Base-by-base conservation (phyloP, 2,113 vertebrate species). In the Pelvicachromis taeniatus region DNA sequence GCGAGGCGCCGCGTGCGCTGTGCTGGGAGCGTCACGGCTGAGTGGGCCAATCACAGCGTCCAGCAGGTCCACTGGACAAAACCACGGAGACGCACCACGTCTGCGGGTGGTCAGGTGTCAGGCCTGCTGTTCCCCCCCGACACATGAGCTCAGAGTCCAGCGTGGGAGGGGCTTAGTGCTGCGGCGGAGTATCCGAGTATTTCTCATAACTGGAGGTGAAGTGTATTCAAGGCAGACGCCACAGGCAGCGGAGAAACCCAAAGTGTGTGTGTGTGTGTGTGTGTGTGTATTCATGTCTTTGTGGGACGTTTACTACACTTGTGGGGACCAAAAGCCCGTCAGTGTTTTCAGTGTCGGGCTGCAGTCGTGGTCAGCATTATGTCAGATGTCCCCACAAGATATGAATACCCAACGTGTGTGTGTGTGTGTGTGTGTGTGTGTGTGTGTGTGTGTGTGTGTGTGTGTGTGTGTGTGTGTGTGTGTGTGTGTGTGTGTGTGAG, bases 41-140 rank as follows among this genome's bases (percentile, higher is more conserved):
- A 23, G 35, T 23, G 35, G 11, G 8, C 35, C n/a, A 68, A 23
- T 68, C 35, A 68, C n/a, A 65, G 12, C 6, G 26, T 50, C 48
- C 48, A 50, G 16, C 16, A 17, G 48, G 16, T 17, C 16, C 16
- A 17, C 17, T 3, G 16, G 13, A 2, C 7, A 17, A 17, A 8
- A 50, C 7, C 16, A 7, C 6, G 48, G 16, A 17, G 48, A 5
- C 16, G 13, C 45, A 45, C 5, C 14, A 14, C 14, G 4, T 9
- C 21, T 65, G n/a, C 23, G 0, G n/a, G 11, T 2, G n/a, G 35
- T 68, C n/a, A 0, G 61, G 33, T 65, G 61, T 5, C 35, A 23
- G 35, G 8, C 3, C 35, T 9, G 35, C 63, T 42, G 35, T 21
- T 68, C 23, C 0, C 12, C 4, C 7, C 56, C 17, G 26, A 31